A percentile compares a stretch with the other conserved stretches of the same genome.
These are phyloP conservation scores for Columba janthina DNA, from an alignment of 2,113 vertebrate species.

Conservation along the genomic window DNA sequence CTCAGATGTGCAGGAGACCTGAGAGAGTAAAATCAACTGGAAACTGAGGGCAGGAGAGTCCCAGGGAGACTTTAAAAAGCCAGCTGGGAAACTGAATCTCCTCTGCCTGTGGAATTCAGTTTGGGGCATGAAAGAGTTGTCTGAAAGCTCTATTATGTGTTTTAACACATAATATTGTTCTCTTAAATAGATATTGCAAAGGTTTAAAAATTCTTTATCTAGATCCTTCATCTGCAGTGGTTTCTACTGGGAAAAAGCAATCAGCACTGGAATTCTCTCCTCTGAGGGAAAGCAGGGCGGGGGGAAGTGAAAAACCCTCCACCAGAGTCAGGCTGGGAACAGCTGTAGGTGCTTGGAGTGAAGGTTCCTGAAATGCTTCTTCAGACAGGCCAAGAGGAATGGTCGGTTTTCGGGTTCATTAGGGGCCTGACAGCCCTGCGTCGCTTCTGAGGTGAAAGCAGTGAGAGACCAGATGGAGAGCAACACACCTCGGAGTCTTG, in stretches of 20 bases:
- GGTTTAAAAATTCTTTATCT: not conserved
- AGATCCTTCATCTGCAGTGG: not conserved
- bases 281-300: too few relatives aligned
- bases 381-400: not conserved
- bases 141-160: not conserved
- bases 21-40: not conserved
- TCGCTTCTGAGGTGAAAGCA: not conserved
- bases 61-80: not conserved
- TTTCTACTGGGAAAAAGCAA: not conserved
- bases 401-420: not conserved
- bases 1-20: not conserved
- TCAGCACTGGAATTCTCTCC: not conserved
- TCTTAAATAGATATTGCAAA: not conserved
- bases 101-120: not conserved
- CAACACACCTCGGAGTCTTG: fast-evolving
- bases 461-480: not conserved
- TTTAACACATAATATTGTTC: not conserved
- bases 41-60: not conserved
- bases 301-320: too few relatives aligned
- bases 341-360: not conserved
- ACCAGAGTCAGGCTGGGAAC: fast-evolving
- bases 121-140: not conserved
- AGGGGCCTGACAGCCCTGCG: not conserved
- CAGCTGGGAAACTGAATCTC: not conserved
- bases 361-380: not conserved